These are phyloP conservation scores for Conops quadrifasciatus DNA, from an alignment of 2,888 invertebrate genomes.

Conservation along the genomic window DNA sequence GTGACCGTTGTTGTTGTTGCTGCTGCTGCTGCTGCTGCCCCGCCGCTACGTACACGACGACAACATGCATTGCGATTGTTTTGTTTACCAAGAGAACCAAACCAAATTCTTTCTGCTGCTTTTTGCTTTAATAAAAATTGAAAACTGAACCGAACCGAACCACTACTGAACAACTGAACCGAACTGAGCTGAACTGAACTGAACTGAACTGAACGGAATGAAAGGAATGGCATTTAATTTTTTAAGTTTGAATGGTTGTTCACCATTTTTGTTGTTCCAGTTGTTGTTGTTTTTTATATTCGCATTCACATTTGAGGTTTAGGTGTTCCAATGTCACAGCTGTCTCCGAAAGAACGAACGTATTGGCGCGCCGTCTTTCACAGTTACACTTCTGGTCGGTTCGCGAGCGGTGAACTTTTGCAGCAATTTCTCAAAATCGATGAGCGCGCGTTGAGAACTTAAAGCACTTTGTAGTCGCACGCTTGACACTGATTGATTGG, in stretches of 20 bases:
- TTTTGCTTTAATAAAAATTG: conserved; percentile 29
- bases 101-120: conserved; percentile 2
- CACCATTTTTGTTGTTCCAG: too few species aligned
- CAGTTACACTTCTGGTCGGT: conserved; percentile 43
- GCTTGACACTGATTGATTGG: conserved; percentile 46
- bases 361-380: conserved; percentile 49
- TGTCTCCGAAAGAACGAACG: conserved; percentile 46
- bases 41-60: too few species aligned
- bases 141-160: conserved; percentile 34
- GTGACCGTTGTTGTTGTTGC: not conserved
- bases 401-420: conserved; percentile 33
- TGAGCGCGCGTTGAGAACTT: not conserved
- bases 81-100: conserved; percentile 54
- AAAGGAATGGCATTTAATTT: conserved; percentile 41
- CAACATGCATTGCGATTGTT: conserved; percentile 15
- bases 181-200: conserved; percentile 32
- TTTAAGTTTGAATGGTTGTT: conserved; percentile 32
- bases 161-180: conserved; percentile 22
- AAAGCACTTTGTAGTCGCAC: conserved; percentile 22
- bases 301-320: conserved; percentile 56
- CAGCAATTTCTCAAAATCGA: not conserved
- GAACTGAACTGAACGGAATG: conserved; percentile 39
- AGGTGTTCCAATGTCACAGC: conserved; percentile 58
- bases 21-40: too few species aligned
- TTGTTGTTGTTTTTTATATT: conserved; percentile 31